These are phyloP conservation scores for Oscheius sp. DNA, from an alignment of 2,888 invertebrate species.

Conservation along the genomic window DNA sequence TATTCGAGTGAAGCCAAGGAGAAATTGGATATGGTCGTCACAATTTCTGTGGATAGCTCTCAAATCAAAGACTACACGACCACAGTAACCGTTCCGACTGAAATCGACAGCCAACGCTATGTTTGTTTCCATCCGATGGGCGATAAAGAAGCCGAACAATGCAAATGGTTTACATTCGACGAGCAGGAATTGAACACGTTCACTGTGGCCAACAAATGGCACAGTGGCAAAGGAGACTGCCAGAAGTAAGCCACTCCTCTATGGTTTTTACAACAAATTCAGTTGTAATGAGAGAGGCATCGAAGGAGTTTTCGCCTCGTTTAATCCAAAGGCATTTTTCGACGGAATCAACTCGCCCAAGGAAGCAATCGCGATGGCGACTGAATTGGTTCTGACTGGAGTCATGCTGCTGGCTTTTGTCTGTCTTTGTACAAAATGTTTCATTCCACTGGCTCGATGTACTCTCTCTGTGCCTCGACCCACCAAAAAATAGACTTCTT, in stretches of 20 bases:
- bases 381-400: conserved; percentile 42
- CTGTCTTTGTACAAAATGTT: conserved; percentile 54
- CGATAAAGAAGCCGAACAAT: conserved; percentile 44
- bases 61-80: conserved; percentile 21
- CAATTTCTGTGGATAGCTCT: conserved; percentile 31
- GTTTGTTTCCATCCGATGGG: conserved; percentile 66
- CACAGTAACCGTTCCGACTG: conserved; percentile 44
- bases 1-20: conserved; percentile 38
- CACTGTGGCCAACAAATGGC: conserved; percentile 20
- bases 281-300: conserved; percentile 64
- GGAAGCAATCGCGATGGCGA: conserved; percentile 48
- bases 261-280: not conserved
- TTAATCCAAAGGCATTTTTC: conserved; percentile 57
- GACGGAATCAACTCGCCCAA: conserved; percentile 56
- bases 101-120: conserved; percentile 46
- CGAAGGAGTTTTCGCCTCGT: conserved; percentile 43
- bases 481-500: conserved; percentile 3
- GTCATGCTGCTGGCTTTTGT: conserved; percentile 36
- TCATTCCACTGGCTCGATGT: conserved; percentile 58
- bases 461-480: conserved; percentile 43
- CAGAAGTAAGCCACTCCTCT: not conserved
- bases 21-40: conserved; percentile 53
- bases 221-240: conserved; percentile 20
- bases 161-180: conserved; percentile 41
- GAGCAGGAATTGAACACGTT: conserved; percentile 6